Evolutionary conservation across 2,113 vertebrate genomes (phyloP).

Genomic region (Toxostoma redivivum): DNA sequence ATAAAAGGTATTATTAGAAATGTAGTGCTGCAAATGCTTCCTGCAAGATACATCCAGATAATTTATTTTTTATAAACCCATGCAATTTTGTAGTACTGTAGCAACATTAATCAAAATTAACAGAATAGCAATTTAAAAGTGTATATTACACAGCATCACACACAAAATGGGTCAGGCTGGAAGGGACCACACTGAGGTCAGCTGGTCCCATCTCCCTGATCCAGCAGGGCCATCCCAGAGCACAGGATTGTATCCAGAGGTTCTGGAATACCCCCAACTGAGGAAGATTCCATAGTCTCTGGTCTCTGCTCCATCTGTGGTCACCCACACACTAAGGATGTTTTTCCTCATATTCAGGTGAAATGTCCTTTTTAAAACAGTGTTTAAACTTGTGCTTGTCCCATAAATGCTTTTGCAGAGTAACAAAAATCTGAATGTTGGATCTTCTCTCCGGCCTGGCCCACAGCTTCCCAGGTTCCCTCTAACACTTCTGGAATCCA

Average conservation of each 20-base stretch:
- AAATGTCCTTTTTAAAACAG: not conserved
- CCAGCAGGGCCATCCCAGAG: not conserved
- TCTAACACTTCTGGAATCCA: not conserved
- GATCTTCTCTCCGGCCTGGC: not conserved
- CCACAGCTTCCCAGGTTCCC: not conserved
- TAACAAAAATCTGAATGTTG: not conserved
- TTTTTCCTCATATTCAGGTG: not conserved
- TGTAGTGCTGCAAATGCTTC: not conserved
- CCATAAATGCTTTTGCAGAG: not conserved
- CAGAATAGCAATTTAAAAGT: not conserved
- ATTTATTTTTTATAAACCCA: not conserved
- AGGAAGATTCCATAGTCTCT: not conserved
- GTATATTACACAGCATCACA: not conserved
- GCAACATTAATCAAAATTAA: not conserved
- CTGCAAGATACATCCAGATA: not conserved
- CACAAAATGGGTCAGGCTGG: not conserved
- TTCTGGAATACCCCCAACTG: not conserved
- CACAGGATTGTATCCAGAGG: too few species aligned
- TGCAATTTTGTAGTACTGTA: not conserved
- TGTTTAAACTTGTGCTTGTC: not conserved
- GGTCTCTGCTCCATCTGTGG: not conserved
- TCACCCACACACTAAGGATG: not conserved
- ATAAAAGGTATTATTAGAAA: not conserved
- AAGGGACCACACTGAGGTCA: not conserved
- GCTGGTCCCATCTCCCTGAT: not conserved